Conservation (phyloP, 2,113 vertebrate species). For the Grammomys surdaster region DNA sequence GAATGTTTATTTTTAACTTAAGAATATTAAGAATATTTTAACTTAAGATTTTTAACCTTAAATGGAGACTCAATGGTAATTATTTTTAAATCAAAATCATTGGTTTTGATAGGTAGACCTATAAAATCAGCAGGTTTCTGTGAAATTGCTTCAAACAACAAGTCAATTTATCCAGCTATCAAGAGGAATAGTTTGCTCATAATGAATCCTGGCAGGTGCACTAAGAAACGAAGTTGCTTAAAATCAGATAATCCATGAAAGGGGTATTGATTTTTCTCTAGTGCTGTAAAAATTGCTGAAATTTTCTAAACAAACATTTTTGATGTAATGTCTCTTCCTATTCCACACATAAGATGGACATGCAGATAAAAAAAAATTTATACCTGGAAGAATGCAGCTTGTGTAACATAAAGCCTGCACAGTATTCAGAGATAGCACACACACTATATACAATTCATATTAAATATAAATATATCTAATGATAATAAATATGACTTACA, state of each 20-base stretch:
- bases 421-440: neutral
- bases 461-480: neutral
- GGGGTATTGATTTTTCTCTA: neutral
- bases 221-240: conserved; percentile 31
- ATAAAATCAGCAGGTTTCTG: neutral
- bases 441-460: neutral
- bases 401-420: neutral
- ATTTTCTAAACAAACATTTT: conserved; percentile 7
- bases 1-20: conserved; percentile 33
- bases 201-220: conserved; percentile 35
- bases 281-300: neutral
- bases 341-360: neutral
- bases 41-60: neutral
- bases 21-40: neutral
- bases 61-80: neutral
- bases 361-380: neutral
- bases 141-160: conserved; percentile 34
- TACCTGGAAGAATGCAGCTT: neutral
- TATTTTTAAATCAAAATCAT: neutral
- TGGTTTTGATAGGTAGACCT: neutral
- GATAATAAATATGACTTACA: neutral
- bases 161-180: conserved; percentile 37
- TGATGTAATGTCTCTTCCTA: neutral
- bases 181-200: conserved; percentile 2
- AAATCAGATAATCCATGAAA: conserved; percentile 60